Conservation (phyloP, 2,888 invertebrate genomes). For the Morinoia aosen region DNA sequence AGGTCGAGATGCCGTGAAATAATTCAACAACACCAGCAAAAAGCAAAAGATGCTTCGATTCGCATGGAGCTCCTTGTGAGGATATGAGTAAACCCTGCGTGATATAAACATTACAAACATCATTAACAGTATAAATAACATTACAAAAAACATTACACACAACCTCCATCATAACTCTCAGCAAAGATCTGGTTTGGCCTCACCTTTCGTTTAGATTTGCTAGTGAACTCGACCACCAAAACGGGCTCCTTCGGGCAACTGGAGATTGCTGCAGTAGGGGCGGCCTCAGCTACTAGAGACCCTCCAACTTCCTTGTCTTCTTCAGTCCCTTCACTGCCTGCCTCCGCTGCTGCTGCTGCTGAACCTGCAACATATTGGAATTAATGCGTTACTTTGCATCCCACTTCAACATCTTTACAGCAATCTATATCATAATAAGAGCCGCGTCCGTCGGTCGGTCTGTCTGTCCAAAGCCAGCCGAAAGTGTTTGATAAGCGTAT, state of each 20-base stretch:
- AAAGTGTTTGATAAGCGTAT: too few relatives aligned
- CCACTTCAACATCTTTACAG: not conserved
- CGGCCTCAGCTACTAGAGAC: not conserved
- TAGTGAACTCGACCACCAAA: not conserved
- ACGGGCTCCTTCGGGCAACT: not conserved
- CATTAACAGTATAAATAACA: too few relatives aligned
- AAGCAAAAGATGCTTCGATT: too few relatives aligned
- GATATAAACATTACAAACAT: not conserved
- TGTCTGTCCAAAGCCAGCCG: too few relatives aligned
- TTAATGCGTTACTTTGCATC: not conserved
- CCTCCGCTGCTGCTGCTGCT: not conserved
- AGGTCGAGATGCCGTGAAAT: too few relatives aligned
- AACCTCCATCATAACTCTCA: not conserved
- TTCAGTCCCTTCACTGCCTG: not conserved
- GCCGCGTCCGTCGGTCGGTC: too few relatives aligned
- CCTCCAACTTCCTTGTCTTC: not conserved
- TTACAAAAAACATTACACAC: not conserved
- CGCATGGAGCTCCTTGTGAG: not conserved
- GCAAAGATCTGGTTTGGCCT: not conserved
- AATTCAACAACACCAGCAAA: too few relatives aligned
- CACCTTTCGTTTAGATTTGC: conserved; percentile 18
- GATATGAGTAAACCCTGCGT: not conserved
- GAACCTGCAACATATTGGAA: not conserved
- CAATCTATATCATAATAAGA: too few relatives aligned
- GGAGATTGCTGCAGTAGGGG: not conserved